A percentile compares a stretch with the other conserved stretches of the same genome.
Conservation (phyloP, 2,888 invertebrate genomes). For the Zhengitettix transpicula region DNA sequence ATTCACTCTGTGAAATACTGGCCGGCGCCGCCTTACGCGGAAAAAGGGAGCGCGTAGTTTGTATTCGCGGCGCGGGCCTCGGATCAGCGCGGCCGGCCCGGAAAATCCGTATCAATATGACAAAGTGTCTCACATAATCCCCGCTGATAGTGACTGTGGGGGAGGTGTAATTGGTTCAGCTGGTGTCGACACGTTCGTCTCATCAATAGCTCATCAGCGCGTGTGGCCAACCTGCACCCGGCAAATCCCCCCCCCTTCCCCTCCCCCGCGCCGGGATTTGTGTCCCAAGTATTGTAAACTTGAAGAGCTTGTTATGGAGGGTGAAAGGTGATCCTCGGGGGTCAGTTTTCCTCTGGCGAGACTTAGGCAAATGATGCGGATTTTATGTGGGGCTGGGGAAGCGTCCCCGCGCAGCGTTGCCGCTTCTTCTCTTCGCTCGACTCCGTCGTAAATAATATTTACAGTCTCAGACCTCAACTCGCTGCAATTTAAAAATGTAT, state of each 20-base stretch:
- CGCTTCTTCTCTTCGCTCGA: too few relatives aligned
- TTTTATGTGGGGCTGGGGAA: neutral
- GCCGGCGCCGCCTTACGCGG: neutral
- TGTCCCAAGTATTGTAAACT: constrained; percentile 3
- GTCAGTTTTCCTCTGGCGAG: too few relatives aligned
- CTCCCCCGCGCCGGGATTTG: neutral
- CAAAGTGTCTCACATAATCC: constrained; percentile 19
- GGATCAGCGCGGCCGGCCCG: constrained; percentile 18
- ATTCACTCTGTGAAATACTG: too few relatives aligned
- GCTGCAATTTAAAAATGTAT: too few relatives aligned
- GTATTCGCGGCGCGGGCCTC: neutral
- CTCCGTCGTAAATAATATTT: too few relatives aligned
- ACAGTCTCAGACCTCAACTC: too few relatives aligned
- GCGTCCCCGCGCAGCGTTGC: too few relatives aligned
- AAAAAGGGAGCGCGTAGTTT: neutral
- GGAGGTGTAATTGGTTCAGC: constrained; percentile 42
- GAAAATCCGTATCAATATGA: constrained; percentile 27
- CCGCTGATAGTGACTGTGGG: constrained; percentile 2
- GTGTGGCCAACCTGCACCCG: constrained; percentile 21
- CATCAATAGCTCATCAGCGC: constrained; percentile 43
- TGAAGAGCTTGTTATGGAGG: neutral
- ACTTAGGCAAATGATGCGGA: neutral
- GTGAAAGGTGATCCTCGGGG: too few relatives aligned
- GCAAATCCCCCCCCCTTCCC: neutral
- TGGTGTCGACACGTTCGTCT: constrained; percentile 41